Percentiles rank a stretch among this genome's conserved stretches.
Conservation (phyloP, 2,797 vertebrate genomes). For the Benthosema pterotum region DNA sequence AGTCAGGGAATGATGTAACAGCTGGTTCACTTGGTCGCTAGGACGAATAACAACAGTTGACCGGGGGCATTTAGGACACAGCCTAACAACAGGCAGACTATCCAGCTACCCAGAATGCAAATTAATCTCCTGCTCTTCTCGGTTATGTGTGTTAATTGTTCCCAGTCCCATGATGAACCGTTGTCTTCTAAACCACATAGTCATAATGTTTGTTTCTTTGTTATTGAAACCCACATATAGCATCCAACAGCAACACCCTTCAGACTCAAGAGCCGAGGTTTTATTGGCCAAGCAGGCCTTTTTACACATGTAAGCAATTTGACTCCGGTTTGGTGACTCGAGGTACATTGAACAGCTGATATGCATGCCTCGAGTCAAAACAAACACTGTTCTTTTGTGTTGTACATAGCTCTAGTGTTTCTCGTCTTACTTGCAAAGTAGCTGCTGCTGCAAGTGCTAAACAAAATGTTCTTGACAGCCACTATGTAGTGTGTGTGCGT, state of each 20-base stretch:
- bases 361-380: slow-evolving; percentile 3
- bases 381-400: slow-evolving; percentile 30
- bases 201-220: slow-evolving; percentile 12
- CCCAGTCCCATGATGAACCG: slow-evolving; percentile 1
- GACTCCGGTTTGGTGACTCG: too few relatives aligned
- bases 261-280: too few relatives aligned
- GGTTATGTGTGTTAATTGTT: slow-evolving; percentile 18
- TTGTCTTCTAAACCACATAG: too few relatives aligned
- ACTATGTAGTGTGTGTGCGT: slow-evolving; percentile 67
- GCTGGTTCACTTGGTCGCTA: slow-evolving; percentile 67
- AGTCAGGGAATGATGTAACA: slow-evolving; percentile 69
- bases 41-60: slow-evolving; percentile 66
- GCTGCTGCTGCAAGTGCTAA: slow-evolving; percentile 38
- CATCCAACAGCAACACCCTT: slow-evolving; percentile 24
- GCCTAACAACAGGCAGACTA: slow-evolving; percentile 6
- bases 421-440: slow-evolving; percentile 35
- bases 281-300: too few relatives aligned
- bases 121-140: slow-evolving; percentile 27
- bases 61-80: slow-evolving; percentile 43
- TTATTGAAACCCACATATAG: slow-evolving; percentile 12
- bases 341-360: slow-evolving; percentile 18
- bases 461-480: slow-evolving; percentile 62
- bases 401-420: slow-evolving; percentile 45
- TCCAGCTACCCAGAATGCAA: background rate
- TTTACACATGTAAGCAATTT: too few relatives aligned